Percentiles rank a stretch among this genome's conserved stretches.
Conservation (phyloP, 30 jellyfish, hydroid and myxozoan genomes). For the Aurelia sp. region DNA sequence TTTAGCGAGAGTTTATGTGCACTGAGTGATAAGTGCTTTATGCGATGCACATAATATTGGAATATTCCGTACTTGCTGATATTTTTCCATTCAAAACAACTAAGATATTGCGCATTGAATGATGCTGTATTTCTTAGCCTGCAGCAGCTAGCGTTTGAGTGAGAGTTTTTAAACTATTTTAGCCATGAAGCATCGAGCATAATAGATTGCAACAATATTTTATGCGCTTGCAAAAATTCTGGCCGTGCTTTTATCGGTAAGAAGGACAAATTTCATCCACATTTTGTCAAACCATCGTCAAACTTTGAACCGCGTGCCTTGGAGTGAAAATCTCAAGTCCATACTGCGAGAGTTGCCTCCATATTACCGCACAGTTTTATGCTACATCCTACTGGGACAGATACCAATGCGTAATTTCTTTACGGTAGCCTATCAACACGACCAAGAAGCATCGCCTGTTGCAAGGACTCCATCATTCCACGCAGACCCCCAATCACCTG, state of each 20-base stretch:
- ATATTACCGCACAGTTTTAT: constrained; percentile 2
- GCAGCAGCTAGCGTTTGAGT: too few relatives aligned
- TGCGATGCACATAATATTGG: too few relatives aligned
- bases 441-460: constrained; percentile 2
- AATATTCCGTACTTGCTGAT: too few relatives aligned
- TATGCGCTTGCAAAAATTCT: too few relatives aligned
- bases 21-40: too few relatives aligned
- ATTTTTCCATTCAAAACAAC: too few relatives aligned
- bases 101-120: too few relatives aligned
- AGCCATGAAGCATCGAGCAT: background rate
- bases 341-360: constrained; percentile 73
- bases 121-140: too few relatives aligned
- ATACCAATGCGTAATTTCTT: constrained; percentile 2
- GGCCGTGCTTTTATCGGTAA: too few relatives aligned
- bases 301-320: background rate
- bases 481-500: background rate
- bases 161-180: background rate
- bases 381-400: constrained; percentile 8
- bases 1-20: constrained; percentile 39
- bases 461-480: background rate
- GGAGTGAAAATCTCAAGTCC: constrained; percentile 14
- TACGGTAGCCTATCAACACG: constrained; percentile 1
- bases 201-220: too few relatives aligned
- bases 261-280: too few relatives aligned
- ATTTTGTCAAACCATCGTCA: background rate